A percentile compares a stretch with the other conserved stretches of the same genome.
Conservation (phyloP, 2,888 invertebrate species). For the Thereva unica region DNA sequence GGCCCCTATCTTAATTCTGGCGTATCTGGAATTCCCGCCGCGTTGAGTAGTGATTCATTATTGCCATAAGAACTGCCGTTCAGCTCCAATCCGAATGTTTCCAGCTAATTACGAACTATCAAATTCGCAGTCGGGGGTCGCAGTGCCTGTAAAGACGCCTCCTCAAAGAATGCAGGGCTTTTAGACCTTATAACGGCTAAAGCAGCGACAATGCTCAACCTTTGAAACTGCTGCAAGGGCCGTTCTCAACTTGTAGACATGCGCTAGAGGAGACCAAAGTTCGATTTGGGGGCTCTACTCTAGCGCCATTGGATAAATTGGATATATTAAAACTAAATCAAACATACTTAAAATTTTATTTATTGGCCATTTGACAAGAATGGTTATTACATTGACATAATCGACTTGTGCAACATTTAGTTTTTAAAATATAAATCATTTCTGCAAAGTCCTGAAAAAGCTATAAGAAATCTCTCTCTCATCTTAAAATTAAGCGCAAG, state of each 20-base stretch:
- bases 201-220: no score
- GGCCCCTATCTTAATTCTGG: no score
- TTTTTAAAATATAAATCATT: conserved; percentile 25
- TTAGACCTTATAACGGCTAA: no score
- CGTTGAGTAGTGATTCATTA: no score
- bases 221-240: no score
- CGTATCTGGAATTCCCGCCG: no score
- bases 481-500: conserved; percentile 13
- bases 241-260: neutral
- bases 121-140: no score
- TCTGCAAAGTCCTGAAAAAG: conserved; percentile 12
- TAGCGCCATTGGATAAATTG: neutral
- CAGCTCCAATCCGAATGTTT: no score
- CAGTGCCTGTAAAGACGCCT: no score
- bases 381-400: conserved; percentile 48
- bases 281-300: neutral
- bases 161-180: no score
- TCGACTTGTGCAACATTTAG: conserved; percentile 35
- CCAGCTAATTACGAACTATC: no score
- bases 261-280: neutral
- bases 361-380: conserved; percentile 58
- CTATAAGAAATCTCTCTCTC: neutral
- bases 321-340: neutral
- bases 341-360: conserved; percentile 37
- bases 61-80: no score